Base-by-base conservation (phyloP, 2,797 vertebrate species). In the Oreortyx pictus region DNA sequence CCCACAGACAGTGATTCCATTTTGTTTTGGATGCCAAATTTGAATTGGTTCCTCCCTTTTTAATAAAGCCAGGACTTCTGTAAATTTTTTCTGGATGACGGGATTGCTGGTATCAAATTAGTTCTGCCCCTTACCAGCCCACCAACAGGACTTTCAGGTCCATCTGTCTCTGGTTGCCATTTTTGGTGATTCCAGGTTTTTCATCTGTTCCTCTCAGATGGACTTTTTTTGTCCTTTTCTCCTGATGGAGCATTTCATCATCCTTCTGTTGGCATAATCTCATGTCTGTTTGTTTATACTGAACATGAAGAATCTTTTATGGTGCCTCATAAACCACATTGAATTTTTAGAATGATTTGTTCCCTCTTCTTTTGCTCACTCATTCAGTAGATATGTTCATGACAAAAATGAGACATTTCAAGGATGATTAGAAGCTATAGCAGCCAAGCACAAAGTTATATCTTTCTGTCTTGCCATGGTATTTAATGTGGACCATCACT, bases 371-470 rank as follows among this genome's bases (percentile, higher is more conserved):
- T 95, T 93, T 90, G 35, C 65, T 91, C 81, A 60, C 78, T 82
- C 59, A 56, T 82, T 85, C 72, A 93, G 78, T 78, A 93, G 81
- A 85, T 43, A 89, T 89, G 86, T 27, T 94, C 90, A 87, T 75
- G 73, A 90, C 76, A 96, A 79, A 93, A 95, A 85, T 68, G 43
- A 93, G 66, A 83, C 73, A 81, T 91, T 94, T 93, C 72, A 94
- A 87, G 94, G 91, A 54, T 94, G 88, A 95, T 86, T 90, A 85
- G 90, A 72, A 82, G 78, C 72, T 88, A 49, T 17, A 82, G 86
- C 90, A 93, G 37, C 90, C 81, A 88, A 88, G 86, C 81, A 96
- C 78, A 89, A 92, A 93, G 90, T 90, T 72, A 22, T 46, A 80
- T 88, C 78, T 92, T 91, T 96, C 86, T 95, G 83, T 75, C 78